Evolutionary conservation across 2,888 invertebrate species (phyloP).

Genomic region (Choristoneura rosaceana): DNA sequence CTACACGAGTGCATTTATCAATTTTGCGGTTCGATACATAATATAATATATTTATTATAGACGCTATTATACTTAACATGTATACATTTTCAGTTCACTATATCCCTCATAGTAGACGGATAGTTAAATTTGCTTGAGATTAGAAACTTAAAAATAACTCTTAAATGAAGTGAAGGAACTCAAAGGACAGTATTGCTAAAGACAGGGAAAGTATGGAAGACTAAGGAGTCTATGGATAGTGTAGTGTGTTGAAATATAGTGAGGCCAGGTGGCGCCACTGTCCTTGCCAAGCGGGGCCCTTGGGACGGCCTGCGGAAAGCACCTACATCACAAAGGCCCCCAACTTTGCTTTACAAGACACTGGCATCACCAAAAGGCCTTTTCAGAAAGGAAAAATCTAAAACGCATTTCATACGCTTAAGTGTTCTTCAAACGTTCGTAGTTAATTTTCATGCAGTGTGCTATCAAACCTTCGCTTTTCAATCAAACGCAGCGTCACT

Average conservation of each 20-base stretch:
- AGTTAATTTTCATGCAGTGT: constrained; percentile 33
- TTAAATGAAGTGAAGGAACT: constrained; percentile 51
- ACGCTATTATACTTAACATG: constrained; percentile 59
- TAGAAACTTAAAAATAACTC: constrained; percentile 47
- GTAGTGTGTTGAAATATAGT: constrained; percentile 47
- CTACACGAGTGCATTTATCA: constrained; percentile 76
- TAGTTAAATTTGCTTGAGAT: constrained; percentile 84
- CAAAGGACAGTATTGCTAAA: constrained; percentile 29
- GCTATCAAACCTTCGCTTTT: constrained; percentile 26
- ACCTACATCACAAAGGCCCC: constrained; percentile 8
- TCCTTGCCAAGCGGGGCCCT: background rate
- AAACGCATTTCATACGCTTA: constrained; percentile 7
- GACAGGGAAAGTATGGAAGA: constrained; percentile 58
- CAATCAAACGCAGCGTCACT: constrained; percentile 25
- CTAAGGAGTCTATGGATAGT: constrained; percentile 52
- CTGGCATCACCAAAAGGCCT: background rate
- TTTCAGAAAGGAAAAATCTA: constrained; percentile 28
- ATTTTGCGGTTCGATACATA: constrained; percentile 43
- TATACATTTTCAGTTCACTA: constrained; percentile 58
- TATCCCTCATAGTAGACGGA: constrained; percentile 66
- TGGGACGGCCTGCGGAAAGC: no score
- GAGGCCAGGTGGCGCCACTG: constrained; percentile 15
- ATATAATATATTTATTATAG: constrained; percentile 53
- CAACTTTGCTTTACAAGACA: background rate
- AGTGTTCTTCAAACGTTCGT: constrained; percentile 23